These are phyloP conservation scores for Pangasius macronema DNA, from an alignment of 2,797 vertebrate genomes.

Conservation along the genomic window DNA sequence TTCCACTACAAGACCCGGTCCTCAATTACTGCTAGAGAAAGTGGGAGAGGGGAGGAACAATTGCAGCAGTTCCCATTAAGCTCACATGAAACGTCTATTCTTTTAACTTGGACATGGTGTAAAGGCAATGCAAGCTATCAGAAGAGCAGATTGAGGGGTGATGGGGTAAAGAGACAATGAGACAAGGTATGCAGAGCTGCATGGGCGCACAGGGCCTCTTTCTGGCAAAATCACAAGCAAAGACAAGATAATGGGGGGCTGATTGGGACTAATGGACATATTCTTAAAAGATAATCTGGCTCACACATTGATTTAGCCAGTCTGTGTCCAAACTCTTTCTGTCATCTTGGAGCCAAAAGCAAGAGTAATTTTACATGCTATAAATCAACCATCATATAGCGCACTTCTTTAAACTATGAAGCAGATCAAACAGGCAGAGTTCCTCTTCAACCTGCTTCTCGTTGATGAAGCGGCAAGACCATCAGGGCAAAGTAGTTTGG, in stretches of 20 bases:
- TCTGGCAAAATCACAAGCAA: constrained; percentile 69
- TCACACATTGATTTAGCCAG: constrained; percentile 61
- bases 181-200: constrained; percentile 67
- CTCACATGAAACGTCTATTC: constrained; percentile 71
- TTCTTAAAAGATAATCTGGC: constrained; percentile 76
- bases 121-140: constrained; percentile 60
- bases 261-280: constrained; percentile 84
- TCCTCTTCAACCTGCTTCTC: constrained; percentile 27
- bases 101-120: constrained; percentile 42
- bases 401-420: constrained; percentile 59
- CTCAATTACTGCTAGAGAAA: constrained; percentile 72
- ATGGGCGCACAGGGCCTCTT: constrained; percentile 61
- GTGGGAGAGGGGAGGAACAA: constrained; percentile 72
- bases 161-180: constrained; percentile 70
- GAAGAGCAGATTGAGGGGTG: constrained; percentile 48
- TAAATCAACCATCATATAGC: constrained; percentile 75
- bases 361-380: constrained; percentile 72
- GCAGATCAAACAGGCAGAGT: constrained; percentile 19
- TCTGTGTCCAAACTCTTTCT: constrained; percentile 16
- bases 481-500: constrained; percentile 21
- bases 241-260: constrained; percentile 77
- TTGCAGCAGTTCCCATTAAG: constrained; percentile 72
- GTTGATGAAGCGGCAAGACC: constrained; percentile 44
- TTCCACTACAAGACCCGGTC: constrained; percentile 57
- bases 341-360: constrained; percentile 53